Evolutionary conservation across 2,113 vertebrate species (phyloP), one percentile per base, ranked within the genome.

Genomic region (Thamnaconus septentrionalis): DNA sequence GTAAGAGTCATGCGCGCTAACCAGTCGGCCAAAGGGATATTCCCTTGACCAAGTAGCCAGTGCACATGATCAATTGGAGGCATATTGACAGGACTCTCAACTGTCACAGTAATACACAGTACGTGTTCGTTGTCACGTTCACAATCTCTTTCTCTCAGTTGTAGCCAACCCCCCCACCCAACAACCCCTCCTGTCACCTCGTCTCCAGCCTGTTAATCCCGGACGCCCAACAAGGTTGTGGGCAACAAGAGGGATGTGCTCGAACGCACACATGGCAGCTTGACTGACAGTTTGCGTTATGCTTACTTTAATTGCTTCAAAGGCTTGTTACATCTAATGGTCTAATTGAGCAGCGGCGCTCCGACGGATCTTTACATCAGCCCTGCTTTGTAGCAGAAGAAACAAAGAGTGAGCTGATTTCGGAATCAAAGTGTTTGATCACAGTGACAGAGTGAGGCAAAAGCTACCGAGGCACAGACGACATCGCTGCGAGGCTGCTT

Each of bases 121-220:
- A 31, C 18, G 2, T 31, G 18, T 31, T 31, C 18, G 18, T 31
- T 31, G 18, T 31, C 2, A 31, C 18, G 18, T 31, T 31, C 18
- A 31, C 18, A 31, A 18, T 50, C 48, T 7, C 40, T 64, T 41
- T 50, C 71, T 41, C 11, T 67, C n/a, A 69, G 42, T 49, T 52
- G 52, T 65, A 41, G 49, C 3, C 10, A 61, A 51, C 9, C 31
- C n/a, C 46, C 41, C 53, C 59, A 64, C 45, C 45, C 63, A 80
- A 44, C 45, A 11, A 8, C n/a, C 48, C 47, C 56, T 82, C 77
- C 76, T 41, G 50, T 69, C 60, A 65, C 58, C 55, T 79, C 75
- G 73, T 78, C 70, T 70, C 18, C n/a, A n/a, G 67, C 49, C 59
- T 61, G 59, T 62, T 80, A 80, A 82, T 78, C 75, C 66, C 5